These are phyloP conservation scores for Archegozetes longisetosus DNA, from an alignment of 1,140 invertebrate species.

Conservation along the genomic window DNA sequence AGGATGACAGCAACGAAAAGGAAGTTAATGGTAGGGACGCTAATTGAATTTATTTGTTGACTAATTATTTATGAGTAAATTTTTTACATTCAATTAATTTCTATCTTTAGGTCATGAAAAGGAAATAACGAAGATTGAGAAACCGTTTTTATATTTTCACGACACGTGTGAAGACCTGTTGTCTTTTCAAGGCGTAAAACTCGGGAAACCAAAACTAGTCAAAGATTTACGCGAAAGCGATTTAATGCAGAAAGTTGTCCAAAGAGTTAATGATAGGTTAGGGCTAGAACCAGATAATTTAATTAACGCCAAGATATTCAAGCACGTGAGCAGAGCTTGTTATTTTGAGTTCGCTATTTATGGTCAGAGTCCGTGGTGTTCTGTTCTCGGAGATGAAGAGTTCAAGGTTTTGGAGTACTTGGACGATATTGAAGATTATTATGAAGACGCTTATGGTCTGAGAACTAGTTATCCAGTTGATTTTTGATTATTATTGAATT, in stretches of 20 bases:
- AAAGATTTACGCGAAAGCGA: not conserved
- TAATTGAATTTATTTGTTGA: no score
- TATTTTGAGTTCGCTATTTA: slow-evolving; percentile 19
- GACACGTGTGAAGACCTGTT: slow-evolving; percentile 4
- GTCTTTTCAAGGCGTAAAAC: not conserved
- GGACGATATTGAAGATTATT: slow-evolving; percentile 22
- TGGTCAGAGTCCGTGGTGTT: slow-evolving; percentile 20
- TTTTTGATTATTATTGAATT: not conserved
- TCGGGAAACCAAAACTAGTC: not conserved
- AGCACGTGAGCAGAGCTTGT: slow-evolving; percentile 18
- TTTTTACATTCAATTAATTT: no score
- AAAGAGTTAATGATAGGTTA: not conserved
- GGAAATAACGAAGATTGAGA: not conserved
- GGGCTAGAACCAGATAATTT: not conserved
- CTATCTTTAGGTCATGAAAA: no score
- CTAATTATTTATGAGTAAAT: no score
- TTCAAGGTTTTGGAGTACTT: slow-evolving; percentile 20
- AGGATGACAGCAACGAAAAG: not conserved
- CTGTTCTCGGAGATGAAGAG: slow-evolving; percentile 18
- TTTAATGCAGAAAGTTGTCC: not conserved
- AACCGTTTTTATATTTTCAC: slow-evolving; percentile 4
- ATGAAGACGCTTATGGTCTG: slow-evolving; percentile 21
- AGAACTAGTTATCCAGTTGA: not conserved
- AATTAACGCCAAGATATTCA: slow-evolving; percentile 7
- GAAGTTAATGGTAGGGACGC: not conserved